phyloP scores from a whole-genome alignment of 2,888 invertebrate genomes.

The Leptinotarsa haldemani region DNA sequence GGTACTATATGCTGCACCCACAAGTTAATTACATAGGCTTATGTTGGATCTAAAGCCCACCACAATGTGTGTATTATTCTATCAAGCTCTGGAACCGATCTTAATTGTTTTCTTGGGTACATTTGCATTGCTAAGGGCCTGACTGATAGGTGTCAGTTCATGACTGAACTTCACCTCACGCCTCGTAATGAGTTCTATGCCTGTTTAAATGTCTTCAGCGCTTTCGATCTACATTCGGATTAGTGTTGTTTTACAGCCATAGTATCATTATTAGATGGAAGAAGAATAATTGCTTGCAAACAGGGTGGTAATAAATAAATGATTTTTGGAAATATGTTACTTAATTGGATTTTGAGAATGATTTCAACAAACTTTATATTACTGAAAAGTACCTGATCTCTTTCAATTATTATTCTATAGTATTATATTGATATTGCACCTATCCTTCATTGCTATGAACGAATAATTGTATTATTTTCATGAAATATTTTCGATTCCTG shows the following conservation, averaged over 20 bases:
- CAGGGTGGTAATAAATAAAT: constrained; percentile 18
- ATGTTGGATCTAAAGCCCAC: constrained; percentile 49
- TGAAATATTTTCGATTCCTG: too few species aligned
- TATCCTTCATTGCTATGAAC: too few species aligned
- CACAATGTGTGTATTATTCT: constrained; percentile 55
- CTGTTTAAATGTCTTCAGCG: constrained; percentile 37
- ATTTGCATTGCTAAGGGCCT: constrained; percentile 62
- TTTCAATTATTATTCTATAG: too few species aligned
- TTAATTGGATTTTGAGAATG: constrained; percentile 23
- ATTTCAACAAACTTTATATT: not conserved
- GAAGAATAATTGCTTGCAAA: constrained; percentile 3
- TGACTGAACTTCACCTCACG: constrained; percentile 55
- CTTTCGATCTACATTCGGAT: constrained; percentile 48
- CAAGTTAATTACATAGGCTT: constrained; percentile 53
- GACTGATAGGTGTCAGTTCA: constrained; percentile 61
- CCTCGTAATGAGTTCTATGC: constrained; percentile 55
- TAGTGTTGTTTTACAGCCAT: constrained; percentile 48
- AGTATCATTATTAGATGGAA: constrained; percentile 26
- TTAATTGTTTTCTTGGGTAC: constrained; percentile 57
- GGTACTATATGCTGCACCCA: constrained; percentile 45
- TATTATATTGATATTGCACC: too few species aligned
- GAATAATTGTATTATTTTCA: too few species aligned
- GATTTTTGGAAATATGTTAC: constrained; percentile 23
- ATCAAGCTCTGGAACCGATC: constrained; percentile 49
- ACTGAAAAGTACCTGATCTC: not conserved